Evolutionary conservation across 2,113 vertebrate species (phyloP).

Genomic region (Shinisaurus crocodilurus): DNA sequence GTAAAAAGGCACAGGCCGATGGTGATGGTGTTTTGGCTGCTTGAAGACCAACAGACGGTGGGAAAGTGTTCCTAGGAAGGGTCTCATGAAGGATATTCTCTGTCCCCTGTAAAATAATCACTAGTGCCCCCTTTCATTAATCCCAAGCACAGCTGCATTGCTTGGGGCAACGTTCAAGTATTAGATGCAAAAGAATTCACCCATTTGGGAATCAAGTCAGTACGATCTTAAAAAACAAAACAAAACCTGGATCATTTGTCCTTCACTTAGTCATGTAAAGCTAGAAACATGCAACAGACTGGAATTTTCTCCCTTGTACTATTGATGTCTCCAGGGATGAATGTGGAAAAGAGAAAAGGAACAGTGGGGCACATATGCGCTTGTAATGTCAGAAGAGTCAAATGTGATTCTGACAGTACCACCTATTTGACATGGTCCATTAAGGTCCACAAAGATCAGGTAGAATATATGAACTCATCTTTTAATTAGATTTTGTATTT

Average conservation of each 20-base stretch:
- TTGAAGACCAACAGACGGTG: constrained; percentile 57
- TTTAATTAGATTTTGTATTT: neutral
- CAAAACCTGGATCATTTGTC: constrained; percentile 50
- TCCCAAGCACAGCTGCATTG: constrained; percentile 70
- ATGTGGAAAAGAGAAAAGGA: neutral
- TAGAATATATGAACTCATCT: neutral
- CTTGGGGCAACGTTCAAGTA: constrained; percentile 52
- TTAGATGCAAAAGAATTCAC: constrained; percentile 65
- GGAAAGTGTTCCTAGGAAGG: constrained; percentile 59
- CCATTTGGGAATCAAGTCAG: constrained; percentile 63
- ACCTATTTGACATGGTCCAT: too few species aligned
- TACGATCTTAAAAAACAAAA: constrained; percentile 49
- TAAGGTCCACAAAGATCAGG: neutral
- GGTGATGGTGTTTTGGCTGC: constrained; percentile 25
- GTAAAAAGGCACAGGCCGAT: constrained; percentile 34
- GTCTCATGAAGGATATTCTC: constrained; percentile 58
- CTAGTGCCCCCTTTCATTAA: constrained; percentile 63
- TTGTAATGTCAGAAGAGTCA: neutral
- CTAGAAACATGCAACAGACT: constrained; percentile 3
- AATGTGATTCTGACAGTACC: neutral
- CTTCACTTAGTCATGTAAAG: constrained; percentile 32
- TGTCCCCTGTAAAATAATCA: constrained; percentile 44
- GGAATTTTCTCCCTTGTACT: too few species aligned
- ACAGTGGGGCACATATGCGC: neutral
- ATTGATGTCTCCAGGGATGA: too few species aligned